A percentile compares a stretch with the other conserved stretches of the same genome.
phyloP scores from a whole-genome alignment of 2,113 vertebrate genomes.

The Oryzias javanicus region DNA sequence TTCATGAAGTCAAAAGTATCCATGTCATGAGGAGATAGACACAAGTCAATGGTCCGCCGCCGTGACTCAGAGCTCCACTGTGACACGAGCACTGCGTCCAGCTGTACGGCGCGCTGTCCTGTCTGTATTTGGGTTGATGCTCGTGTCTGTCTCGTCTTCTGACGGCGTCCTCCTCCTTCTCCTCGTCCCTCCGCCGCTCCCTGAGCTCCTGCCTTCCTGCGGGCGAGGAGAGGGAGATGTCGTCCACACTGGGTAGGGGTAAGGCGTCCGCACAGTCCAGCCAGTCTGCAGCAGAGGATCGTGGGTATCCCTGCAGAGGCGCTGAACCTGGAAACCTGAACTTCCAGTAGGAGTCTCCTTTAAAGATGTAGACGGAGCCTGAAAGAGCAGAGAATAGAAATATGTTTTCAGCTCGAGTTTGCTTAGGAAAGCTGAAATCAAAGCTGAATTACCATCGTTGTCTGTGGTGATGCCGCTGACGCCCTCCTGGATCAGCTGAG shows the following conservation, averaged over 20 bases:
- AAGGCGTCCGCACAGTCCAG: constrained; percentile 66
- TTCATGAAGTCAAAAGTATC: constrained; percentile 5
- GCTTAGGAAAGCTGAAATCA: too few relatives aligned
- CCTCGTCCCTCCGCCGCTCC: constrained; percentile 28
- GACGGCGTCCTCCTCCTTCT: constrained; percentile 9
- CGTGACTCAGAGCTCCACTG: constrained; percentile 12
- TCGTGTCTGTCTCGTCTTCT: background rate
- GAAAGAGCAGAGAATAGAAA: too few relatives aligned
- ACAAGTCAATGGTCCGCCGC: background rate
- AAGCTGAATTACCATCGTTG: constrained; percentile 37
- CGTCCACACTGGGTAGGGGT: constrained; percentile 5
- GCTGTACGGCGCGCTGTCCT: constrained; percentile 17
- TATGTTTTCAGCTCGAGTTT: too few relatives aligned
- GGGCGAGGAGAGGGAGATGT: constrained; percentile 41
- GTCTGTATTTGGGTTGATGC: constrained; percentile 5
- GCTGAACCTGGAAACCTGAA: constrained; percentile 59
- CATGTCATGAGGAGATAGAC: constrained; percentile 9
- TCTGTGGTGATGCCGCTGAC: constrained; percentile 72
- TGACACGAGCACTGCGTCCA: constrained; percentile 49
- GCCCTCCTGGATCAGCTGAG: constrained; percentile 58
- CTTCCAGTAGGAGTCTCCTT: constrained; percentile 75
- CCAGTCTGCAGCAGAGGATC: constrained; percentile 71
- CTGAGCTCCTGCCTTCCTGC: constrained; percentile 49
- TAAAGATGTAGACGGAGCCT: constrained; percentile 75
- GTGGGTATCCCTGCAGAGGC: constrained; percentile 65